A percentile compares a stretch with the other conserved stretches of the same genome.
Evolutionary conservation across 2,888 invertebrate genomes (phyloP).

Genomic region (Morpho deidamia): DNA sequence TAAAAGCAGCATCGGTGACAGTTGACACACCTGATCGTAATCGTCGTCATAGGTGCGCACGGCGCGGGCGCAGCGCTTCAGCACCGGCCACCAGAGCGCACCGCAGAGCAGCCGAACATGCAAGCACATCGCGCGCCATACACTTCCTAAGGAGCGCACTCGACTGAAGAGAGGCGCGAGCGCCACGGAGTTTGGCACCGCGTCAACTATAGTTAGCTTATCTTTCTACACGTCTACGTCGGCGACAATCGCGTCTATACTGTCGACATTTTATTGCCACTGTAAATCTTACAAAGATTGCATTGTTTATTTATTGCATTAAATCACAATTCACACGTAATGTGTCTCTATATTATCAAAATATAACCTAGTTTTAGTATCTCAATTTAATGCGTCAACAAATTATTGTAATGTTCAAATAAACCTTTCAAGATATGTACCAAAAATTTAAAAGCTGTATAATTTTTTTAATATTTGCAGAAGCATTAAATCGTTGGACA

Average conservation of each 20-base stretch:
- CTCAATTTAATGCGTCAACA: no score
- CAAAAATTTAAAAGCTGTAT: no score
- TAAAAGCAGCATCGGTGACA: slow-evolving; percentile 47
- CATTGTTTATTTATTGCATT: slow-evolving; percentile 16
- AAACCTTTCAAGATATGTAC: no score
- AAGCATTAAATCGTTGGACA: slow-evolving; percentile 14
- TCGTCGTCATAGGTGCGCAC: slow-evolving; percentile 65
- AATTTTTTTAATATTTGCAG: background rate
- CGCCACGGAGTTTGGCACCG: slow-evolving; percentile 64
- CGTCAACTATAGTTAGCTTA: slow-evolving; percentile 66
- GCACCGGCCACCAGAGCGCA: slow-evolving; percentile 73
- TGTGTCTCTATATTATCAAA: no score
- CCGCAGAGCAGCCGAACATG: slow-evolving; percentile 73
- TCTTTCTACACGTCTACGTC: slow-evolving; percentile 56
- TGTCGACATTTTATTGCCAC: slow-evolving; percentile 13
- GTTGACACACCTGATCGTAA: slow-evolving; percentile 71
- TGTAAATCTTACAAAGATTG: slow-evolving; percentile 7
- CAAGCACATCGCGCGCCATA: slow-evolving; percentile 75
- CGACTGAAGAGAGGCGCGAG: slow-evolving; percentile 70
- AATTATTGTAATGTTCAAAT: no score
- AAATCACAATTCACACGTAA: background rate
- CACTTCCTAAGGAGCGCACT: slow-evolving; percentile 72
- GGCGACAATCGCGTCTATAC: slow-evolving; percentile 30
- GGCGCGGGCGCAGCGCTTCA: slow-evolving; percentile 66
- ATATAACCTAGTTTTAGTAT: no score